Evolutionary conservation across 2,113 vertebrate species (phyloP).

Genomic region (Chaenocephalus aceratus): DNA sequence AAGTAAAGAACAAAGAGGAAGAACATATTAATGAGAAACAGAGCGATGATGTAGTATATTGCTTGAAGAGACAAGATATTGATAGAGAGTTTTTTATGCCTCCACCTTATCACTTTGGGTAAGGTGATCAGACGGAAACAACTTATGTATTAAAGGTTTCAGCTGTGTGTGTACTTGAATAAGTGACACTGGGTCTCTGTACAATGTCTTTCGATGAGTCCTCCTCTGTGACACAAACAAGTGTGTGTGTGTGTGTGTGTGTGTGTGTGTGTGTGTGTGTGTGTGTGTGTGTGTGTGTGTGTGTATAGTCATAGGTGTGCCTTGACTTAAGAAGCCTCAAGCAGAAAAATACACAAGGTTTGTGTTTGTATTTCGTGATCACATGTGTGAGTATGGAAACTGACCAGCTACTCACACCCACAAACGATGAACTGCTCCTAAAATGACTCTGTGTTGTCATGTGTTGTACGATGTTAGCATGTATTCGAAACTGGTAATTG

Average conservation of each 20-base stretch:
- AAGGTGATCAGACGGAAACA: too few species aligned
- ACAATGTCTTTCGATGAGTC: too few species aligned
- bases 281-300: background rate
- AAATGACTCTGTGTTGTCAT: background rate
- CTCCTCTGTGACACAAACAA: too few species aligned
- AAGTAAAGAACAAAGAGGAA: background rate
- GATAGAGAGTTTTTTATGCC: too few species aligned
- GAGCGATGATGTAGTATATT: background rate
- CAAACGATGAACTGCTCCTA: background rate
- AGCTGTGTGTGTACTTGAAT: background rate
- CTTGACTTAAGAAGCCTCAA: background rate
- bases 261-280: background rate
- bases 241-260: slow-evolving; percentile 4
- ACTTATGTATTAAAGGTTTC: too few species aligned
- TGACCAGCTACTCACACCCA: background rate
- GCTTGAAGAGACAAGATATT: background rate
- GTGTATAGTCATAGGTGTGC: background rate
- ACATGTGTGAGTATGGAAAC: too few species aligned
- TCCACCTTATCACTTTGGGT: too few species aligned
- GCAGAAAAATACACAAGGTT: background rate
- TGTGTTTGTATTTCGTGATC: background rate
- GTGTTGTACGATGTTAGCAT: background rate
- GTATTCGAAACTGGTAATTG: background rate
- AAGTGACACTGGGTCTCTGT: background rate
- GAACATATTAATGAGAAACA: slow-evolving; percentile 19